Conservation (phyloP, 2,113 vertebrate species). For the Corythoichthys haematopterus region DNA sequence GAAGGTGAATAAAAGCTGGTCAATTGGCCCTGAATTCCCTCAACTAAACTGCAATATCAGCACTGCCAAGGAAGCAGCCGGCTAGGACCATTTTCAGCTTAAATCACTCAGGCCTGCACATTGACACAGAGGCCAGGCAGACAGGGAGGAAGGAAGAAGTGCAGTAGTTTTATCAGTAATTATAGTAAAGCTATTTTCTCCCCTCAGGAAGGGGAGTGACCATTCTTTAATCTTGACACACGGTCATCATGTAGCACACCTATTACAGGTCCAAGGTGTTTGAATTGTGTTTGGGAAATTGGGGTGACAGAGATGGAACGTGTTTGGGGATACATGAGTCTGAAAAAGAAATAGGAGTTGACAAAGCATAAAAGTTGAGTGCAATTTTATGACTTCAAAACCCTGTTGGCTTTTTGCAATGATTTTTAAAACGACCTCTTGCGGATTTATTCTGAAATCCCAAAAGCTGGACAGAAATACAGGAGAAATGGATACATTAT, state of each 20-base stretch:
- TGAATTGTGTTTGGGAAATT: slow-evolving; percentile 56
- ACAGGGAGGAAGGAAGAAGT: slow-evolving; percentile 52
- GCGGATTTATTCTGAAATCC: no score
- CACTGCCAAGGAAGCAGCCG: slow-evolving; percentile 43
- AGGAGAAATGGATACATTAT: neutral
- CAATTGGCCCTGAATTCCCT: slow-evolving; percentile 59
- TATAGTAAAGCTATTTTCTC: slow-evolving; percentile 67
- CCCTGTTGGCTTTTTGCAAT: slow-evolving; percentile 29
- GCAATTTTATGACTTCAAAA: slow-evolving; percentile 46
- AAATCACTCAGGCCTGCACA: slow-evolving; percentile 54
- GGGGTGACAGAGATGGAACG: slow-evolving; percentile 49
- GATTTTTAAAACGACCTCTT: slow-evolving; percentile 8
- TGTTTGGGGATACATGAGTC: slow-evolving; percentile 21
- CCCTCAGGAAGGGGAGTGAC: slow-evolving; percentile 56
- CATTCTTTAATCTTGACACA: slow-evolving; percentile 76
- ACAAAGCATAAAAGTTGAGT: slow-evolving; percentile 13
- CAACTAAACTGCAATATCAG: slow-evolving; percentile 72
- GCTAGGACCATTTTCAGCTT: slow-evolving; percentile 48
- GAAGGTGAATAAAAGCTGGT: slow-evolving; percentile 61
- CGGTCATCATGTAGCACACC: slow-evolving; percentile 64
- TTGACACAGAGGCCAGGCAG: slow-evolving; percentile 64
- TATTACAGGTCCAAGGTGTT: slow-evolving; percentile 65
- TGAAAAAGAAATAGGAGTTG: slow-evolving; percentile 20
- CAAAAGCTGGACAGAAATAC: neutral
- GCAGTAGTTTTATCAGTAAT: slow-evolving; percentile 75